Evolutionary conservation across 2,888 invertebrate species (phyloP).

Genomic region (Clepsis dumicolana): DNA sequence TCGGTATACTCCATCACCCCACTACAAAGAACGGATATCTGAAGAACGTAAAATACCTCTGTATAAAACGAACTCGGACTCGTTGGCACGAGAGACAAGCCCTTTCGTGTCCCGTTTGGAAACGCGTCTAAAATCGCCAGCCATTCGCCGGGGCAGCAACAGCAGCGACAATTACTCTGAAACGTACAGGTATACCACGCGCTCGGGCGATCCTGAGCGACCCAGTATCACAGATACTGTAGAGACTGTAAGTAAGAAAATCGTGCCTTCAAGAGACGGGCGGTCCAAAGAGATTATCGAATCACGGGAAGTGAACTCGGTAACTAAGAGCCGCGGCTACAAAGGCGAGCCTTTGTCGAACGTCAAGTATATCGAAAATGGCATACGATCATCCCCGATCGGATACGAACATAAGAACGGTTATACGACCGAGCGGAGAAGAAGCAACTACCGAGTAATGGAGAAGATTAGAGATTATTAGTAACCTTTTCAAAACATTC

Average conservation of each 20-base stretch:
- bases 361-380: slow-evolving; percentile 85
- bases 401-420: slow-evolving; percentile 74
- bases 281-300: slow-evolving; percentile 89
- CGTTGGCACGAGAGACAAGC: slow-evolving; percentile 78
- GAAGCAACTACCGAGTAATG: slow-evolving; percentile 78
- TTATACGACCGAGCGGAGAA: slow-evolving; percentile 69
- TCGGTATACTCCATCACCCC: slow-evolving; percentile 80
- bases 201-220: slow-evolving; percentile 88
- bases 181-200: slow-evolving; percentile 89
- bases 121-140: slow-evolving; percentile 77
- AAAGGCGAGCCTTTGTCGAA: slow-evolving; percentile 78
- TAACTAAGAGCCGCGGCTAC: slow-evolving; percentile 88
- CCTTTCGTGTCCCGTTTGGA: slow-evolving; percentile 80
- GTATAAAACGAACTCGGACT: slow-evolving; percentile 74
- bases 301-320: slow-evolving; percentile 89
- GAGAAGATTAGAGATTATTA: slow-evolving; percentile 83
- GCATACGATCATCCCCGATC: slow-evolving; percentile 69
- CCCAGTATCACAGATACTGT: slow-evolving; percentile 91
- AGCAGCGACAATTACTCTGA: slow-evolving; percentile 90
- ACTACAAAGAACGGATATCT: slow-evolving; percentile 79
- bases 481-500: slow-evolving; percentile 48
- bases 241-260: slow-evolving; percentile 89
- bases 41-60: slow-evolving; percentile 77
- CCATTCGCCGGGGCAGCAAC: slow-evolving; percentile 88
- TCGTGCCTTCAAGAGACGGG: slow-evolving; percentile 88